Evolutionary conservation across 2,113 vertebrate genomes (phyloP).

Genomic region (Paraplagusia blochii): DNA sequence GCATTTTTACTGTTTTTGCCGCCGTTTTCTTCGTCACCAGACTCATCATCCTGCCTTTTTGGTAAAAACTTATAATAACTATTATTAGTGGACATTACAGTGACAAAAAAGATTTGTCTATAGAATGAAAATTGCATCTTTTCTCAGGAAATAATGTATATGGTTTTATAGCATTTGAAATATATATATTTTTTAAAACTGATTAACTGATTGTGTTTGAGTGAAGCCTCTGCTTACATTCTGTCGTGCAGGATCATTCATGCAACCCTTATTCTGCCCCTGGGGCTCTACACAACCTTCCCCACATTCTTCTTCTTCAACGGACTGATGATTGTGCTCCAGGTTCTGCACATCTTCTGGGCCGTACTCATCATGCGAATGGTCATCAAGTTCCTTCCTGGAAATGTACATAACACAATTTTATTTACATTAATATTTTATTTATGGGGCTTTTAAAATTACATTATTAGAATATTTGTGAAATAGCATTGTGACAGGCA

Average conservation of each 20-base stretch:
- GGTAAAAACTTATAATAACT: constrained; percentile 85
- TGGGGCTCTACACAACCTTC: constrained; percentile 83
- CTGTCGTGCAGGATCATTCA: constrained; percentile 83
- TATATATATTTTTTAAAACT: background rate
- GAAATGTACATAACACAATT: constrained; percentile 76
- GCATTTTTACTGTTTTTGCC: constrained; percentile 88
- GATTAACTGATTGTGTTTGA: constrained; percentile 28
- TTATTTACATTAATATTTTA: background rate
- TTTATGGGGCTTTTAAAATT: too few species aligned
- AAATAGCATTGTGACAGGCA: too few species aligned
- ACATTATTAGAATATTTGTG: too few species aligned
- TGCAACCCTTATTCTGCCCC: constrained; percentile 83
- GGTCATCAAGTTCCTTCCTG: constrained; percentile 91
- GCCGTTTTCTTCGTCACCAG: constrained; percentile 88
- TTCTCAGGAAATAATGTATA: too few species aligned
- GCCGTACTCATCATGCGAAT: constrained; percentile 88
- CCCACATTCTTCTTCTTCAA: constrained; percentile 97
- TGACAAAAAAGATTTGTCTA: too few species aligned
- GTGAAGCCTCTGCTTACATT: constrained; percentile 50
- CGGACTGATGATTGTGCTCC: constrained; percentile 85
- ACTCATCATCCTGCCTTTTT: constrained; percentile 90
- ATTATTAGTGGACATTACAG: too few species aligned
- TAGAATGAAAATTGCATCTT: too few species aligned
- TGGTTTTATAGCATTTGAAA: too few species aligned
- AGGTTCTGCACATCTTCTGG: constrained; percentile 91